Conservation (phyloP, 2,113 vertebrate species). For the Falcunculus frontatus region DNA sequence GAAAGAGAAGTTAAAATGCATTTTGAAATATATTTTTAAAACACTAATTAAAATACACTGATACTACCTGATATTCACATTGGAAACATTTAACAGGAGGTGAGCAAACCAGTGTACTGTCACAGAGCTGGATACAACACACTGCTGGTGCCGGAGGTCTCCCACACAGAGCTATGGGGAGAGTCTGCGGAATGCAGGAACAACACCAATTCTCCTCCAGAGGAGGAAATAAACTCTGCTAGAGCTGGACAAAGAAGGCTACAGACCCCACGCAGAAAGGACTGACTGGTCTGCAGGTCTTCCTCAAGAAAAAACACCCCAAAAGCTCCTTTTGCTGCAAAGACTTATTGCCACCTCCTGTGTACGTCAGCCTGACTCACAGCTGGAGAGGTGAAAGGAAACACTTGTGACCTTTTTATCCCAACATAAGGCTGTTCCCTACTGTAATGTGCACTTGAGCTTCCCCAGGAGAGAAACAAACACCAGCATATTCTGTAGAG, state of each 20-base stretch:
- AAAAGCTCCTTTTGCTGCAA: neutral
- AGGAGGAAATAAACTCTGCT: neutral
- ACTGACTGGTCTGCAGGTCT: neutral
- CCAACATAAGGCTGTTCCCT: neutral
- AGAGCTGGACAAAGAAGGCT: neutral
- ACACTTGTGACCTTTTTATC: neutral
- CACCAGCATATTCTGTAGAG: neutral
- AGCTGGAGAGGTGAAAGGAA: constrained; percentile 5
- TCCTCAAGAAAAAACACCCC: neutral
- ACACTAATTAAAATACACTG: neutral
- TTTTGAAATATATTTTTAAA: neutral
- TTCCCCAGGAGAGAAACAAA: neutral
- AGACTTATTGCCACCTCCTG: neutral
- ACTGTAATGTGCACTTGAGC: neutral
- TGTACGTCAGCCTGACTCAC: neutral
- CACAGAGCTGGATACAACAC: neutral
- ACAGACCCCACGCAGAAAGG: neutral
- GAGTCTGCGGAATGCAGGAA: neutral
- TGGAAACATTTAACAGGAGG: neutral
- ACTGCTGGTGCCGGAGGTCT: accelerated
- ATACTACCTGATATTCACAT: neutral
- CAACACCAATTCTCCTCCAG: neutral
- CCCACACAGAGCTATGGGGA: neutral
- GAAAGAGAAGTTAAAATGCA: neutral
- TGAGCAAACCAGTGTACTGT: neutral